Conservation (phyloP, 1,140 invertebrate genomes). For the Myzus persicae region DNA sequence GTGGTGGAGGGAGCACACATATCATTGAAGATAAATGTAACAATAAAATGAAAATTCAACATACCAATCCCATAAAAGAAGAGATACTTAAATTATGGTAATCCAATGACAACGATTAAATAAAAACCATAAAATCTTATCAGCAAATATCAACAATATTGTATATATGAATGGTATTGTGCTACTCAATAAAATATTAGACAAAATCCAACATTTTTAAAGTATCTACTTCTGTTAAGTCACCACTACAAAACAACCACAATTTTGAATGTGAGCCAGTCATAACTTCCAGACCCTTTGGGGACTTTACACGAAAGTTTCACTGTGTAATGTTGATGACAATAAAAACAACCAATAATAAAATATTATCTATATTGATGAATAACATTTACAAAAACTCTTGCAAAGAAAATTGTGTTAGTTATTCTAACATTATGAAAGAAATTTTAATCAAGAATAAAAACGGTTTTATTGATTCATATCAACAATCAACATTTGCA, state of each 20-base stretch:
- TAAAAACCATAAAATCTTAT: neutral
- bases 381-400: neutral
- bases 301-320: neutral
- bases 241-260: neutral
- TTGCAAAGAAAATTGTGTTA: no score
- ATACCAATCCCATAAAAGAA: no score
- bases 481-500: neutral
- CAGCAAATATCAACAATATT: neutral
- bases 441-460: neutral
- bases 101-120: neutral
- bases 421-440: neutral
- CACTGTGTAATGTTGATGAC: neutral
- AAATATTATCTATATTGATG: neutral
- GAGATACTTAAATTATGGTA: no score
- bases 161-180: no score
- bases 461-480: neutral
- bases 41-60: no score
- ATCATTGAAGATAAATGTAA: neutral
- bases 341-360: neutral
- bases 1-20: neutral
- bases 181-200: no score
- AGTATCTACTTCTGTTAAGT: neutral
- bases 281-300: neutral
- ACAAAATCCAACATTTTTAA: neutral
- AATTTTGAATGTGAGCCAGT: no score